A percentile compares a stretch with the other conserved stretches of the same genome.
Conservation (phyloP, 2,888 invertebrate genomes). For the Drosophila colorata region DNA sequence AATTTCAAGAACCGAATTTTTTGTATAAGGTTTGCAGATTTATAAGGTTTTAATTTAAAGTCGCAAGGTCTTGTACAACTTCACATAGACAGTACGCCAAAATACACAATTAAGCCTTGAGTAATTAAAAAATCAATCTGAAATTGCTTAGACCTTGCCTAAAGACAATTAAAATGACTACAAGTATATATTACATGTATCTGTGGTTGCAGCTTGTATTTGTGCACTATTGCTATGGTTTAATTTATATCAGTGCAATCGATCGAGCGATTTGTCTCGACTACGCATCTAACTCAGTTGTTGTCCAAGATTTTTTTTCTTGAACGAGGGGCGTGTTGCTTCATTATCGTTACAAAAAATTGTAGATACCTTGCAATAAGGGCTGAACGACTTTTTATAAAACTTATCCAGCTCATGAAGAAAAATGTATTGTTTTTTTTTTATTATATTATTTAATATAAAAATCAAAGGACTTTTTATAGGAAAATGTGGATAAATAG, state of each 20-base stretch:
- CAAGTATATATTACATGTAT: constrained; percentile 1
- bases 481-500: too few relatives aligned
- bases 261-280: constrained; percentile 58
- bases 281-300: constrained; percentile 26
- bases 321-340: constrained; percentile 68
- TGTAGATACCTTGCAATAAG: constrained; percentile 37
- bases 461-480: too few relatives aligned
- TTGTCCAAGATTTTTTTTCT: constrained; percentile 18
- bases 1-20: too few relatives aligned
- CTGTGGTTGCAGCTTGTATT: constrained; percentile 45
- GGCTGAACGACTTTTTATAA: constrained; percentile 5
- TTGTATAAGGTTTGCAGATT: too few relatives aligned
- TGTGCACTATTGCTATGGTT: constrained; percentile 40
- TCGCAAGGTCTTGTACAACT: too few relatives aligned
- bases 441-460: background rate
- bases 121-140: constrained; percentile 62
- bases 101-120: constrained; percentile 45
- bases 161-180: constrained; percentile 48
- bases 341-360: constrained; percentile 81
- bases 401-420: background rate
- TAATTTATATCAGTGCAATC: constrained; percentile 72
- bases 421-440: background rate
- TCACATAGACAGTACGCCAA: too few relatives aligned
- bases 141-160: constrained; percentile 21
- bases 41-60: too few relatives aligned